These are phyloP conservation scores for Laspeyria flexula DNA, from an alignment of 2,888 invertebrate species.

Conservation along the genomic window DNA sequence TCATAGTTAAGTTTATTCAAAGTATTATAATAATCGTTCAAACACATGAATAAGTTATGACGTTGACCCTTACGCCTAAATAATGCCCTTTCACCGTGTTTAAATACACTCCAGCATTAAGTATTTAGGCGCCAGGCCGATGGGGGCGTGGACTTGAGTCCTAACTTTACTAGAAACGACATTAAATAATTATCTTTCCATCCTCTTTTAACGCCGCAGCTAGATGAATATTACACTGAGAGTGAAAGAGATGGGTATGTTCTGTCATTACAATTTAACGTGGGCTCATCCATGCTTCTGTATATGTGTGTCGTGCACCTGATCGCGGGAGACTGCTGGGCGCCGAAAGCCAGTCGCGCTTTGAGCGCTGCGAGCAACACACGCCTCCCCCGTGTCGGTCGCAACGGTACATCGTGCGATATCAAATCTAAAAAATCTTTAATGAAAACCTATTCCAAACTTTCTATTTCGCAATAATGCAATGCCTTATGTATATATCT, in stretches of 20 bases:
- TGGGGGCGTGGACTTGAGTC: conserved; percentile 21
- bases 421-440: conserved; percentile 57
- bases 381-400: conserved; percentile 48
- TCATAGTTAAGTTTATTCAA: conserved; percentile 4
- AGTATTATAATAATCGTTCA: conserved; percentile 21
- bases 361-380: conserved; percentile 52
- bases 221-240: conserved; percentile 11
- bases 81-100: conserved; percentile 31
- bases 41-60: conserved; percentile 33
- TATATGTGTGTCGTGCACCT: conserved; percentile 57
- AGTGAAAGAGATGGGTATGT: conserved; percentile 37
- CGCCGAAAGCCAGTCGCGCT: conserved; percentile 74
- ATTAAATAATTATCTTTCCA: not conserved
- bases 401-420: conserved; percentile 50
- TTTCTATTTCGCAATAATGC: conserved; percentile 50
- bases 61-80: conserved; percentile 35
- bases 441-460: conserved; percentile 62
- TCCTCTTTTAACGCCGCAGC: conserved; percentile 20
- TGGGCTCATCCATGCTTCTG: conserved; percentile 45
- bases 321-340: conserved; percentile 70
- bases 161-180: conserved; percentile 32
- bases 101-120: conserved; percentile 35
- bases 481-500: conserved; percentile 49
- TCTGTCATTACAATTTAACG: conserved; percentile 33
- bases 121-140: conserved; percentile 35